Base-by-base conservation (phyloP, 2,888 invertebrate species). In the Dicyrtoma fusca region DNA sequence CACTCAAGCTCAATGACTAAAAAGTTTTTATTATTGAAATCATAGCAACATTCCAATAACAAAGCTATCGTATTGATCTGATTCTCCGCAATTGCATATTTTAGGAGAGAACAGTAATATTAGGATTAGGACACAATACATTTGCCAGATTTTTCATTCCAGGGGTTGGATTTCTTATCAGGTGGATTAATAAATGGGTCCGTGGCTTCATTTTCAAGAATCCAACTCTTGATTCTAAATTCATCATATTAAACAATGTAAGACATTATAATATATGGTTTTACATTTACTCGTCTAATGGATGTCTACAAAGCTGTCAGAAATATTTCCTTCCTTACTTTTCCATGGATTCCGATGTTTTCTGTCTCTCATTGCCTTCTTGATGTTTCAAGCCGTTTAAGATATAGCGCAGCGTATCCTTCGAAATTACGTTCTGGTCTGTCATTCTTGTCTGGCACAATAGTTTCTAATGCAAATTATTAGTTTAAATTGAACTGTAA, bases 121-220 rank as follows among this genome's bases (percentile, higher is more conserved):
- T n/a, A 17, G 55, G 6, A 3, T 49, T 47, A 65, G n/a, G 49
- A 23, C n/a, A 70, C 51, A 51, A 49, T 62, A 44, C 70, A 70
- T 51, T 70, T 70, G 2, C 70, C 70, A 1, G 62, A 63, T 21
- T 70, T 70, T 42, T 70, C 70, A 62, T 70, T 70, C 62, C 62
- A 70, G n/a, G 70, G 62, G 25, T 62, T 62, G 1, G 42, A n/a
- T 21, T 62, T 70, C 26, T 63, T 70, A 51, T 70, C 70, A n/a
- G 45, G 45, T n/a, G 70, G 70, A 1, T 42, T 34, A 1, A 70
- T 61, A 23, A 70, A 62, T 19, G 70, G 70, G 26, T 70, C 70
- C 14, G 26, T 26, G 10, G 21, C 26, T 21, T 70, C 70, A n/a
- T 49, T 51, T 49, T 70, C 70, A 8, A 26, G 14, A 11, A 53